phyloP scores from a whole-genome alignment of 2,888 invertebrate genomes.

The Steinernema carpocapsae region DNA sequence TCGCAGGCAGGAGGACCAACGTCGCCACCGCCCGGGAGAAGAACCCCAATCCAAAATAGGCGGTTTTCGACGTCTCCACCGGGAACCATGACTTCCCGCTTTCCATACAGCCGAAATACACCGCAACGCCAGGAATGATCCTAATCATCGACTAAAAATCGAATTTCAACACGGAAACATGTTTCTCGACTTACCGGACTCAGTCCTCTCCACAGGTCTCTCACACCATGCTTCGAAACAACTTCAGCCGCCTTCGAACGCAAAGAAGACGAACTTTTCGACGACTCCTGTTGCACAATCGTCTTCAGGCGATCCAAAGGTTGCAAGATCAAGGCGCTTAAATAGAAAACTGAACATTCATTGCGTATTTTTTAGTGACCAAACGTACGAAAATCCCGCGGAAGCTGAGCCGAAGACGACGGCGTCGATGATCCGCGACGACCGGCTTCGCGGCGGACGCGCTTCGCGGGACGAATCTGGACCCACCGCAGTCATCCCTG shows the following conservation, averaged over 20 bases:
- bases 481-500: too few relatives aligned
- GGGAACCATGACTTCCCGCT: constrained; percentile 22
- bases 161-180: not conserved
- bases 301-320: constrained; percentile 48
- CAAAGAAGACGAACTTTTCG: constrained; percentile 12
- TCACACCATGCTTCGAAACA: constrained; percentile 37
- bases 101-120: constrained; percentile 44
- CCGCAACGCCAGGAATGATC: constrained; percentile 45
- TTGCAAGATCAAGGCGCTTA: constrained; percentile 42
- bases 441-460: not conserved
- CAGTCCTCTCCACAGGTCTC: constrained; percentile 44
- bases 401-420: constrained; percentile 17
- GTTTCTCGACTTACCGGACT: constrained; percentile 41
- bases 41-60: constrained; percentile 42
- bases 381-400: constrained; percentile 7
- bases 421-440: not conserved
- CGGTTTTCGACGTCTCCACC: constrained; percentile 26
- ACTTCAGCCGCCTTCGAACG: not conserved
- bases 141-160: constrained; percentile 42
- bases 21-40: constrained; percentile 40
- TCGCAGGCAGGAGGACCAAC: constrained; percentile 41
- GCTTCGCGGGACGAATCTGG: too few relatives aligned
- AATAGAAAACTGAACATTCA: not conserved
- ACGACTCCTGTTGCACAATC: constrained; percentile 40
- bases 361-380: not conserved